Conservation (phyloP, 2,797 vertebrate species). For the Gallinago stenura region DNA sequence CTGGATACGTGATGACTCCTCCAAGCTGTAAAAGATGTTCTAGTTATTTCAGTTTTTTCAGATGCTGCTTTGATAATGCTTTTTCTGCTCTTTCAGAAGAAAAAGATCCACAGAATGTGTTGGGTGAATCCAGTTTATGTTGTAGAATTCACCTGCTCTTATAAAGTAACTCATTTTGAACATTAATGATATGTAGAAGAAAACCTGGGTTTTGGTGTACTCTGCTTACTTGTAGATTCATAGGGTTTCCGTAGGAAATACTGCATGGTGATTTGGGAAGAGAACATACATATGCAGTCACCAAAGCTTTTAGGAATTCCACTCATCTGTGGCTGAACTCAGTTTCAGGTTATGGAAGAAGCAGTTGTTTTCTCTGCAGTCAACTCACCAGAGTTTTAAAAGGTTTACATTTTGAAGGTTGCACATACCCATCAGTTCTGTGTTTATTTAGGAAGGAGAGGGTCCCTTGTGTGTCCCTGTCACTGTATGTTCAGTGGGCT, state of each 20-base stretch:
- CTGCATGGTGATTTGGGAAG: not conserved
- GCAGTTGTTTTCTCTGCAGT: not conserved
- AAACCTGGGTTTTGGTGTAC: not conserved
- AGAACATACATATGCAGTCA: not conserved
- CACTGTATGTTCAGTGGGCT: not conserved
- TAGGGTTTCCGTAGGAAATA: not conserved
- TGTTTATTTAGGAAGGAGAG: not conserved
- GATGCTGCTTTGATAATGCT: not conserved
- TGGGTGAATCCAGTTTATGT: not conserved
- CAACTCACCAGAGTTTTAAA: not conserved
- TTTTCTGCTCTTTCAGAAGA: not conserved
- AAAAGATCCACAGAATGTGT: not conserved
- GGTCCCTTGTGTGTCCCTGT: fast-evolving
- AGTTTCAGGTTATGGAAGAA: not conserved
- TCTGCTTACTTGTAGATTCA: not conserved
- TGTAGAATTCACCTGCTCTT: not conserved
- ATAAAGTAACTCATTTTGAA: not conserved
- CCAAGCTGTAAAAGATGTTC: not conserved
- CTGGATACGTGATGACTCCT: not conserved
- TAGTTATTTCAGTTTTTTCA: not conserved
- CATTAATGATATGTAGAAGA: not conserved
- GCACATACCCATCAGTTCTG: fast-evolving
- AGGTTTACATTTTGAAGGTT: not conserved
- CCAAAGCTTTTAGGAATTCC: not conserved
- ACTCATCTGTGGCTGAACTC: not conserved